Evolutionary conservation across 2,113 vertebrate genomes (phyloP).

Genomic region (Neolamprologus sp.): DNA sequence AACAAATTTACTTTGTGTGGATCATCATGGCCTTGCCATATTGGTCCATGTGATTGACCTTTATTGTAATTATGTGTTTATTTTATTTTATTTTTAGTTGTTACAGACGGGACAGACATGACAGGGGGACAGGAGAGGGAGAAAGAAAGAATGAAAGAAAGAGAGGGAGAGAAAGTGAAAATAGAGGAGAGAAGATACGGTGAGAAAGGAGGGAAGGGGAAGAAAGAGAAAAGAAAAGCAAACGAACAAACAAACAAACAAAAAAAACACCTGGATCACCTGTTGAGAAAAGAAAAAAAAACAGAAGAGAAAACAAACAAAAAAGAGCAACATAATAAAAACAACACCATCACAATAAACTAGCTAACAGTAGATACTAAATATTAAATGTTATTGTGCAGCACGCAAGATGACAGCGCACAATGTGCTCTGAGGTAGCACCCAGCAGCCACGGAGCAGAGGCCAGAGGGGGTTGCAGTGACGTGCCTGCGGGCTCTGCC

Average conservation of each 20-base stretch:
- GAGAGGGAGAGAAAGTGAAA: background rate
- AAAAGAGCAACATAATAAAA: background rate
- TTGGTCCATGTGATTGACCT: background rate
- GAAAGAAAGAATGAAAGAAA: background rate
- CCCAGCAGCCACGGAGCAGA: too few relatives aligned
- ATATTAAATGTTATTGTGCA: background rate
- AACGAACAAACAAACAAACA: accelerated
- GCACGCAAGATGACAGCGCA: background rate
- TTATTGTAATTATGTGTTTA: background rate
- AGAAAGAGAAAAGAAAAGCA: background rate
- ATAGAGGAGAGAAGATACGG: background rate
- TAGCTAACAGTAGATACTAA: background rate
- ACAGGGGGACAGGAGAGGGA: accelerated
- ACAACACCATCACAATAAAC: accelerated
- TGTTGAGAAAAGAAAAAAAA: background rate
- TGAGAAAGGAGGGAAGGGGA: background rate
- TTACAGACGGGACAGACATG: background rate
- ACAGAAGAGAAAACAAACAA: background rate
- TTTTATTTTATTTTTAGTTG: background rate
- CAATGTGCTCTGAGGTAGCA: background rate
- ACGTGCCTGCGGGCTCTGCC: too few relatives aligned
- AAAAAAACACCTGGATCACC: background rate
- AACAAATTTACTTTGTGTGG: accelerated
- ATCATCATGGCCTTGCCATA: background rate
- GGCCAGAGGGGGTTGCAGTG: too few relatives aligned